phyloP scores from a whole-genome alignment of 2,113 vertebrate genomes.

The Megaptera novaeangliae region DNA sequence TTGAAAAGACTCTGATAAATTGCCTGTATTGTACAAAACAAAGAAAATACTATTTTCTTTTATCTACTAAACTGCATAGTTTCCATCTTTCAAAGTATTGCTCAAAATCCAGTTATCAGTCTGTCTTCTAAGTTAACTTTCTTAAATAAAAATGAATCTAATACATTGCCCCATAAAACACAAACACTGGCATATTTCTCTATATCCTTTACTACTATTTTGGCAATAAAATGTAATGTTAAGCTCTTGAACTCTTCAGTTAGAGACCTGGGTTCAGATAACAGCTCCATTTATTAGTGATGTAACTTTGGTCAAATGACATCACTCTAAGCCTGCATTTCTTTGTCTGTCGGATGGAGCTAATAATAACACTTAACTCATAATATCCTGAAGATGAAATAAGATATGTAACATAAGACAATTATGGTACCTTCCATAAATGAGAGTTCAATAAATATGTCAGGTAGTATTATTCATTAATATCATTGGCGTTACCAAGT shows the following conservation, averaged over 20 bases:
- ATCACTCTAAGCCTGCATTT: not conserved
- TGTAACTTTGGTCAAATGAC: not conserved
- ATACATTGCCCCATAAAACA: not conserved
- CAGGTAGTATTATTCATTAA: not conserved
- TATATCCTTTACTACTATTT: not conserved
- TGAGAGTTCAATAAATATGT: not conserved
- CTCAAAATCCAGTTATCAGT: constrained; percentile 32
- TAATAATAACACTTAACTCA: not conserved
- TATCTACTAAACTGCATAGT: constrained; percentile 44
- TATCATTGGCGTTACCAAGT: not conserved
- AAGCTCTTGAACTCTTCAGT: not conserved
- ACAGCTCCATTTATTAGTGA: not conserved
- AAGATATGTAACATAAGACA: not conserved
- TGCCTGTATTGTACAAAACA: constrained; percentile 44
- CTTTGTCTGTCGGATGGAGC: not conserved
- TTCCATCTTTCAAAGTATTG: constrained; percentile 52
- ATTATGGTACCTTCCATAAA: not conserved
- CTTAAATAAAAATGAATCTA: constrained; percentile 48
- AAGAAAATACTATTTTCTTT: constrained; percentile 56
- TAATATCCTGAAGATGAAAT: not conserved
- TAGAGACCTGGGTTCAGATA: not conserved
- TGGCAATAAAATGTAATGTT: not conserved
- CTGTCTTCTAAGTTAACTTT: constrained; percentile 38
- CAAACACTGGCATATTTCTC: not conserved
- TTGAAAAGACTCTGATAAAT: constrained; percentile 55